A percentile compares a stretch with the other conserved stretches of the same genome.
Conservation (phyloP, 2,797 vertebrate species). For the Phaenicophaeus curvirostris region DNA sequence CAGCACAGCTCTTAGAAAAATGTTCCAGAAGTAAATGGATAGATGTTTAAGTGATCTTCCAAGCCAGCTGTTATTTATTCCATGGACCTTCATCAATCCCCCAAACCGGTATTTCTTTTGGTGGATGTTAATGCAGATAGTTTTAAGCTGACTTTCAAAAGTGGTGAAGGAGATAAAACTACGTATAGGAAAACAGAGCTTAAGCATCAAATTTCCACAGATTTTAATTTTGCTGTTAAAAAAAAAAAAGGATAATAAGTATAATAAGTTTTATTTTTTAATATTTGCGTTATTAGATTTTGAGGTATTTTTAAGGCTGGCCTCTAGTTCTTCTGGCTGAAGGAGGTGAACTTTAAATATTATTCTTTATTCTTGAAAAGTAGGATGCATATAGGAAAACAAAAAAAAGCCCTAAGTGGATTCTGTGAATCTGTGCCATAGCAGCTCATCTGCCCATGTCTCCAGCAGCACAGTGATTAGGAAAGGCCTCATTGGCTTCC, state of each 20-base stretch:
- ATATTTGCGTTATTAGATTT: neutral
- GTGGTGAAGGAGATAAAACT: neutral
- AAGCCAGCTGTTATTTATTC: neutral
- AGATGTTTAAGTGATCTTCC: neutral
- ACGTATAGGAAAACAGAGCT: neutral
- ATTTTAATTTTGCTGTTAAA: neutral
- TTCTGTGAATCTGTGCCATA: rapidly evolving
- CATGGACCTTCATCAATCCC: neutral
- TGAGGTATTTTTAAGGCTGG: neutral
- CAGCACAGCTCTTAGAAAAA: neutral
- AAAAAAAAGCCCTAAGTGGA: neutral
- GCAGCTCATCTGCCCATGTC: neutral
- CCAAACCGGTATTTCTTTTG: neutral
- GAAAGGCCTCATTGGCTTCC: neutral
- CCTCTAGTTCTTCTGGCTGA: neutral
- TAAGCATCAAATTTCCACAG: neutral
- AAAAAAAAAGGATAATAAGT: neutral
- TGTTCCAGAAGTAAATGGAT: neutral
- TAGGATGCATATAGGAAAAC: neutral
- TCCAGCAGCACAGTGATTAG: neutral
- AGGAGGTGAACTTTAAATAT: neutral
- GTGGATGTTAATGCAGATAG: neutral
- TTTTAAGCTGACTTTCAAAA: neutral
- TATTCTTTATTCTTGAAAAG: neutral
- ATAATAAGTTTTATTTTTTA: neutral